Evolutionary conservation across 2,888 invertebrate genomes (phyloP).

Genomic region (Tillus elongatus): DNA sequence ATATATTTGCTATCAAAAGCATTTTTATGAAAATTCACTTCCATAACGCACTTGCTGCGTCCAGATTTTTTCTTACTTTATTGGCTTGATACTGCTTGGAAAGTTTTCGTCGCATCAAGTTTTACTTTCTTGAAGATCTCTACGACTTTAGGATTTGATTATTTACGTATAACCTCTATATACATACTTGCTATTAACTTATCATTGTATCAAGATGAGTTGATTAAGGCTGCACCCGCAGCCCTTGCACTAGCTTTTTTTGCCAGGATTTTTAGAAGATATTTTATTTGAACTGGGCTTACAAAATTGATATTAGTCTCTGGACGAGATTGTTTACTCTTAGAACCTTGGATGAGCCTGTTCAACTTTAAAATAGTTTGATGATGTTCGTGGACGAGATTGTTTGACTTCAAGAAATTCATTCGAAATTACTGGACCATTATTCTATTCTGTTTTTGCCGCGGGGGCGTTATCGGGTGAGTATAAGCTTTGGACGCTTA

Average conservation of each 20-base stretch:
- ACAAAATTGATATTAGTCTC: not conserved
- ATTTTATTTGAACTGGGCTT: conserved; percentile 2
- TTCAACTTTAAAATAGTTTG: not conserved
- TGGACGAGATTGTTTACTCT: not conserved
- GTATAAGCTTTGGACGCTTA: too few species aligned
- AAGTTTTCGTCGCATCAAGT: not conserved
- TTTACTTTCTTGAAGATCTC: not conserved
- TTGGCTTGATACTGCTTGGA: too few species aligned
- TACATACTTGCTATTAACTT: not conserved
- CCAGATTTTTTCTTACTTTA: not conserved
- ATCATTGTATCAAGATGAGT: not conserved
- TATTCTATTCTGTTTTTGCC: too few species aligned
- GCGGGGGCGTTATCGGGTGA: too few species aligned
- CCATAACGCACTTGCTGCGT: too few species aligned
- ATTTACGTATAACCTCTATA: not conserved
- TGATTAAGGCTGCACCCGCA: conserved; percentile 2
- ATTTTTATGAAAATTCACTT: too few species aligned
- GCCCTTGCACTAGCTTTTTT: not conserved
- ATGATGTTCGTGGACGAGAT: not conserved
- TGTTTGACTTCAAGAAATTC: not conserved
- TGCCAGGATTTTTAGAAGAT: not conserved
- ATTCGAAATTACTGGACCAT: not conserved
- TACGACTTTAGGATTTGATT: not conserved
- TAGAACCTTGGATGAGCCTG: conserved; percentile 3
- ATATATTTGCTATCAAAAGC: too few species aligned